A percentile compares a stretch with the other conserved stretches of the same genome.
Conservation (phyloP, 2,888 invertebrate species). For the Nineta flava region DNA sequence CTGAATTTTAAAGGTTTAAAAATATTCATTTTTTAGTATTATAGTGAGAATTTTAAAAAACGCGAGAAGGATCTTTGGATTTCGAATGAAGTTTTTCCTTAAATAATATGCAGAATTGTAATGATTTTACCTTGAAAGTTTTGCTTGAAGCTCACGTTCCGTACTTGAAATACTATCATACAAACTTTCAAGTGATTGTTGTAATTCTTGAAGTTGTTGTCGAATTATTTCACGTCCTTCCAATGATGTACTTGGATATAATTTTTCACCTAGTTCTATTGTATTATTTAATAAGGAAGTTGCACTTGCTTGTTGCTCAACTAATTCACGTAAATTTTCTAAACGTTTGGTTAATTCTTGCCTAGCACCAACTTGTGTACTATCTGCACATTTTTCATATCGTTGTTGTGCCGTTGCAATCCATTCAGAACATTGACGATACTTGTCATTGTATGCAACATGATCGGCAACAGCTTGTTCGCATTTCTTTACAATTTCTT, state of each 20-base stretch:
- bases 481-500: conserved; percentile 82
- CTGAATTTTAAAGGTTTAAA: too few species aligned
- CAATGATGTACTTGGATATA: conserved; percentile 69
- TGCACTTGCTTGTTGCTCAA: conserved; percentile 59
- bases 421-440: conserved; percentile 71
- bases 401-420: conserved; percentile 57
- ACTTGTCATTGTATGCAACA: conserved; percentile 62
- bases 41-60: too few species aligned
- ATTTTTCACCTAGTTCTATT: conserved; percentile 74
- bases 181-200: conserved; percentile 63
- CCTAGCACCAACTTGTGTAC: conserved; percentile 39
- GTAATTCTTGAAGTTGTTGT: conserved; percentile 67
- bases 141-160: conserved; percentile 67
- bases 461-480: conserved; percentile 78
- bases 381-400: conserved; percentile 44
- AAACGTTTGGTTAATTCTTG: conserved; percentile 54
- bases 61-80: too few species aligned
- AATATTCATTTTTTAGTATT: too few species aligned
- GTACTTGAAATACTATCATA: conserved; percentile 65
- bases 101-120: too few species aligned
- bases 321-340: conserved; percentile 52
- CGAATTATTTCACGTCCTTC: conserved; percentile 78
- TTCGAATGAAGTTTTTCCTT: too few species aligned
- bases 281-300: conserved; percentile 65
- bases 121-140: conserved; percentile 39